Evolutionary conservation across 64 coral and sea anemone genomes (phyloP), one percentile per base, ranked within the genome.

Genomic region (Orbicella faveolata): DNA sequence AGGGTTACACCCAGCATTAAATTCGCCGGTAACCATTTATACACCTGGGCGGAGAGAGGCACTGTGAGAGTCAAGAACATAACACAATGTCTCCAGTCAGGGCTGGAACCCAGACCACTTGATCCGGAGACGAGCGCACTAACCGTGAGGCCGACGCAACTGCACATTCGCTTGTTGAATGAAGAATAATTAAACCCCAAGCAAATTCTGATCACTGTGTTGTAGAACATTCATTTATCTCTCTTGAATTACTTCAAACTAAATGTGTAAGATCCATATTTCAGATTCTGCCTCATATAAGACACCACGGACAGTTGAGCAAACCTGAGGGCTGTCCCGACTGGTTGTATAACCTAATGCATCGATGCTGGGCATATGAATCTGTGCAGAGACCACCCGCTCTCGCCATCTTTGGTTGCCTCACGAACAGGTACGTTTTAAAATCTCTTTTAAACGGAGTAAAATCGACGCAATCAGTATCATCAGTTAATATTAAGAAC

Each of bases 301-400:
- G 90, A 74, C 23, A 89, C 7, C 81, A 83, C 5, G 72, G 81
- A 21, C 84, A 83, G 35, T 65, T 86, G 9, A 4, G 14, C 18
- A 76, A 19, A 54, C 93, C 93, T 17, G 10, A 80, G 18, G 37
- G 9, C 23, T 90, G 89, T 90, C 89, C 89, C 34, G 77, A 87
- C 12, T 95, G 93, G 93, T 10, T 95, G 0, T 67, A 91, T 48
- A 95, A 91, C 19, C 4, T 83, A 7, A 76, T 86, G 3, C 90
- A 88, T 48, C 93, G 91, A 55, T 90, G 93, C 21, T 91, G 82
- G 52, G 73, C 90, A 44, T 90, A 91, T n/a, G 52, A 87, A 30
- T 63, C 83, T 9, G 19, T 17, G 37, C 67, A 95, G 33, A 90
- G 93, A 16, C 93, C 93, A 10, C 93, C 93, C 2, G 82, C 83